Evolutionary conservation across 2,888 invertebrate species (phyloP).

Genomic region (Eledona agricola): DNA sequence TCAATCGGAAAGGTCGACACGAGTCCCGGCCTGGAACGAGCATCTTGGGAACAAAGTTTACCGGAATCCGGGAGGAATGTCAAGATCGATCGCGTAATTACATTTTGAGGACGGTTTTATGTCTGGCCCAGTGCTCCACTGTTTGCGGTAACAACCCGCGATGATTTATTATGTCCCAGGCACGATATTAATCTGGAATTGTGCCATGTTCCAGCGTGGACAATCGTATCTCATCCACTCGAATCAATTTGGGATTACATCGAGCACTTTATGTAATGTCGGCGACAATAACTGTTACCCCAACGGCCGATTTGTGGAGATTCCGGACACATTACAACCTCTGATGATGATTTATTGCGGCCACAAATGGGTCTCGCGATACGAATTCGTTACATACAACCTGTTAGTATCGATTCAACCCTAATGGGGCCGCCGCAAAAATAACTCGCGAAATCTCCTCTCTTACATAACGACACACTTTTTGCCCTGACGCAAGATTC

Average conservation of each 20-base stretch:
- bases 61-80: slow-evolving; percentile 7
- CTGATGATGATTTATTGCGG: slow-evolving; percentile 13
- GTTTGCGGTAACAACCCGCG: slow-evolving; percentile 19
- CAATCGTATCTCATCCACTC: slow-evolving; percentile 42
- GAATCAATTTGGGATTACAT: slow-evolving; percentile 36
- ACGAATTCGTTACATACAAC: slow-evolving; percentile 18
- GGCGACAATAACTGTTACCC: slow-evolving; percentile 4
- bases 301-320: slow-evolving; percentile 9
- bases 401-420: slow-evolving; percentile 5
- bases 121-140: slow-evolving; percentile 34
- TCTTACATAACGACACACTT: too few relatives aligned
- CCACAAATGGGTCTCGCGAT: slow-evolving; percentile 19
- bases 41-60: too few relatives aligned
- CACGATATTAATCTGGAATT: slow-evolving; percentile 39
- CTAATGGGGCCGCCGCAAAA: too few relatives aligned
- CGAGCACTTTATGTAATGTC: slow-evolving; percentile 19
- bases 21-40: too few relatives aligned
- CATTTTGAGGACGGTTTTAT: slow-evolving; percentile 13
- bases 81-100: slow-evolving; percentile 19
- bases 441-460: too few relatives aligned
- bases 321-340: slow-evolving; percentile 10
- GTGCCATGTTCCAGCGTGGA: slow-evolving; percentile 39
- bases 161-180: slow-evolving; percentile 25
- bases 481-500: too few relatives aligned
- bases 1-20: too few relatives aligned